Evolutionary conservation across 23 tunicate species (phyloP).

Genomic region (Oikopleura dioica): DNA sequence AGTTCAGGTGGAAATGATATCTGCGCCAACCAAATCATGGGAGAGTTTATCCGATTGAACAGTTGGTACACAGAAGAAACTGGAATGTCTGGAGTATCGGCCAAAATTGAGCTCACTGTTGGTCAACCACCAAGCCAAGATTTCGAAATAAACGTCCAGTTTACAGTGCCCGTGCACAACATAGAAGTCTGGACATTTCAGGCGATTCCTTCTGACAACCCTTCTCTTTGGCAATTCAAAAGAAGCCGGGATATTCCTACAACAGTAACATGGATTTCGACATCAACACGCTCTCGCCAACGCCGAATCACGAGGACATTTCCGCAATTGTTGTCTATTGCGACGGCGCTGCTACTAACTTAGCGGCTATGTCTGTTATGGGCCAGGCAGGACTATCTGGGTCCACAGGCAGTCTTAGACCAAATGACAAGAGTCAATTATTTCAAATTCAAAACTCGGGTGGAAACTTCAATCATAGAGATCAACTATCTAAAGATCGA

Average conservation of each 20-base stretch:
- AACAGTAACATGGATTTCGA: background rate
- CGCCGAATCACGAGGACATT: background rate
- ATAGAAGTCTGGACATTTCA: conserved; percentile 5
- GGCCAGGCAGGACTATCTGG: too few species aligned
- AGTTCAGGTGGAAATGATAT: too few species aligned
- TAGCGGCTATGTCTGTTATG: too few species aligned
- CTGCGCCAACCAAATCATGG: background rate
- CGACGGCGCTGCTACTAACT: too few species aligned
- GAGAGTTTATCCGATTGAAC: background rate
- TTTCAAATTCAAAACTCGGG: too few species aligned
- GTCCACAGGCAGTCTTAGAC: too few species aligned
- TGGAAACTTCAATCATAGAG: too few species aligned
- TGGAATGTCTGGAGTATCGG: background rate
- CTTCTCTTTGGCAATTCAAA: background rate
- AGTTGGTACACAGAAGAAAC: background rate
- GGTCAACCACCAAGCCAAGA: background rate
- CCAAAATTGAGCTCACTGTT: background rate
- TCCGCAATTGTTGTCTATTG: background rate
- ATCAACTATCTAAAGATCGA: background rate
- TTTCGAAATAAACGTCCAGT: conserved; percentile 1
- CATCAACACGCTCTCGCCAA: background rate
- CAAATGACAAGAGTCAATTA: too few species aligned
- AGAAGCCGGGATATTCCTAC: background rate
- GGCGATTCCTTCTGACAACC: background rate
- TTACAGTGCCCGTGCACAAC: background rate